A percentile compares a stretch with the other conserved stretches of the same genome.
These are phyloP conservation scores for Stigmatopora nigra DNA, from an alignment of 2,113 vertebrate genomes.

Conservation along the genomic window DNA sequence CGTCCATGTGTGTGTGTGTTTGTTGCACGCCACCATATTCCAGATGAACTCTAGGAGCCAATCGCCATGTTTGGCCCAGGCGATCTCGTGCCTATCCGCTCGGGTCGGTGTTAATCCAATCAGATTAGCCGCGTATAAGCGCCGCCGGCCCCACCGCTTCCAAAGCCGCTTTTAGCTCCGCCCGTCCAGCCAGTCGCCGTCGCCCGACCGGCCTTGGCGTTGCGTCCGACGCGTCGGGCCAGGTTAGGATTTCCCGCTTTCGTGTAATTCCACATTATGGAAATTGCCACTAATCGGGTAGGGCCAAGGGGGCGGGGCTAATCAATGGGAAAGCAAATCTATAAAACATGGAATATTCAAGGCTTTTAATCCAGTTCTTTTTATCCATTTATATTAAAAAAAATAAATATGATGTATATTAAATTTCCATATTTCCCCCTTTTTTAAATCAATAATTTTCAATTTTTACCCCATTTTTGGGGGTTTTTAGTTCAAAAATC, in stretches of 20 bases:
- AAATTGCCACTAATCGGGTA: not conserved
- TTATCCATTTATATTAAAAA: no score
- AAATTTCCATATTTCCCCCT: no score
- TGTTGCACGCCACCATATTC: conserved; percentile 38
- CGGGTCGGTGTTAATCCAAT: conserved; percentile 72
- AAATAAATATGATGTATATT: no score
- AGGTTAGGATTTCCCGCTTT: conserved; percentile 15
- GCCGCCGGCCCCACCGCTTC: conserved; percentile 42
- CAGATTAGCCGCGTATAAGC: conserved; percentile 71
- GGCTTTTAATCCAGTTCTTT: no score
- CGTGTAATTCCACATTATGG: not conserved
- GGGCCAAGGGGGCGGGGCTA: not conserved
- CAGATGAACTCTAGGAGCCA: conserved; percentile 50
- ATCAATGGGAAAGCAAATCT: no score
- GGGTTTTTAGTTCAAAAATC: no score
- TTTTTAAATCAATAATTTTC: no score
- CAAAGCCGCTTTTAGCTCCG: conserved; percentile 64
- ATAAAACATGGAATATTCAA: no score
- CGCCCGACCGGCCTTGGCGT: conserved; percentile 30
- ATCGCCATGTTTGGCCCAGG: conserved; percentile 20
- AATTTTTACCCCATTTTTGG: no score
- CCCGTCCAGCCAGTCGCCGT: conserved; percentile 51
- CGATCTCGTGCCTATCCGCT: conserved; percentile 36
- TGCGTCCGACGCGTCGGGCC: conserved; percentile 34
- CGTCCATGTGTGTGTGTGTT: conserved; percentile 12